Base-by-base conservation (phyloP, 1,140 invertebrate genomes). In the Psix sp. region DNA sequence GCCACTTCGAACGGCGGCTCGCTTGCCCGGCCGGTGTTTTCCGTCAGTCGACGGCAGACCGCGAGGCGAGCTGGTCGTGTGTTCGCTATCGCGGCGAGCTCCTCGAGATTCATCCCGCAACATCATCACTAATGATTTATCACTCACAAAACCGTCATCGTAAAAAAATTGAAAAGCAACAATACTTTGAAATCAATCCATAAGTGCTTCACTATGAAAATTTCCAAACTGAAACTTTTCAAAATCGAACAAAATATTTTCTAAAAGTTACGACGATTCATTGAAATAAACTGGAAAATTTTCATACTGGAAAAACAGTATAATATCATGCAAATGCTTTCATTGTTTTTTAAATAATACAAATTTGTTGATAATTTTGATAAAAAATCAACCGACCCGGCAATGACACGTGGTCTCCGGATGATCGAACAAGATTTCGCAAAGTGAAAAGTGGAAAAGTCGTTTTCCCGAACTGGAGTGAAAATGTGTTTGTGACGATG, bases 11-110 rank as follows among this genome's bases (percentile, higher is more conserved):
- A 24, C 60, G 52, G 43, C 16, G 21, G 16, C 16, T 11, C 35
- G 62, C 52, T 51, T 45, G 77, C 57, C 77, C 76, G 70, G 77
- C 76, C 77, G 77, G 79, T 79, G 77, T 82, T 81, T 80, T 78
- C 79, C 77, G 77, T 82, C 80, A 86, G 84, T 86, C 80, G 79
- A 80, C 77, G 74, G 76, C 60, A 78, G 80, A 80, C 82, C 80
- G 82, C 76, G 78, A 73, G 65, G 78, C 82, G 77, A 78, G 77
- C 63, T 76, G 76, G 79, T 86, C 74, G 82, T 49, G 33, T 29
- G 56, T 51, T 43, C 52, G 51, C 35, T 62, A 31, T 49, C 56
- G 18, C 48, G 20, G 66, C 43, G 39, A 26, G 3, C 45, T 43
- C 39, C 7, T 29, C 35, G 13, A 48, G 49, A 1, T 35, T 51